These are phyloP conservation scores for Caenorhabditis parvicauda DNA, from an alignment of 2,888 invertebrate species.

Conservation along the genomic window DNA sequence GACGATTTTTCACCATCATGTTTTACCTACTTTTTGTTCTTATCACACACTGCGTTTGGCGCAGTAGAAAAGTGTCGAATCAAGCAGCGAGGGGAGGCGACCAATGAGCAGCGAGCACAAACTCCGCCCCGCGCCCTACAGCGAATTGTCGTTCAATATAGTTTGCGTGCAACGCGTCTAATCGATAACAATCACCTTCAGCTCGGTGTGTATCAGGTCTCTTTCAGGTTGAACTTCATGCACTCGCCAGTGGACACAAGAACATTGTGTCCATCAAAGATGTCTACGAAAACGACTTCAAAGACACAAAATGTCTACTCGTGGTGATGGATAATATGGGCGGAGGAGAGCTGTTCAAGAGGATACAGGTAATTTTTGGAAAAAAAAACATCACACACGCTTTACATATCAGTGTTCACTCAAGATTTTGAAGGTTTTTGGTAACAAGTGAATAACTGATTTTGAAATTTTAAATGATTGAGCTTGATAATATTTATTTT, in stretches of 20 bases:
- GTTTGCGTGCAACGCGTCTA: no score
- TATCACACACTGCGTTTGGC: no score
- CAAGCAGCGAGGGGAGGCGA: no score
- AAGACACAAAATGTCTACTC: conserved; percentile 83
- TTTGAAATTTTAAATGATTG: background rate
- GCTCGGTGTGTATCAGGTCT: no score
- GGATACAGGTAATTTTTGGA: conserved; percentile 74
- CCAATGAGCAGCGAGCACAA: no score
- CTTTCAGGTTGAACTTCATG: conserved; percentile 80
- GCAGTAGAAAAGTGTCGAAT: no score
- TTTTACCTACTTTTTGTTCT: no score
- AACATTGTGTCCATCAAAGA: conserved; percentile 90
- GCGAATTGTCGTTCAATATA: no score
- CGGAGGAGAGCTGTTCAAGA: conserved; percentile 92
- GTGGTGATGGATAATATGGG: conserved; percentile 99
- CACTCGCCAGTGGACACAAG: conserved; percentile 83
- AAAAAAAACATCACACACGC: background rate
- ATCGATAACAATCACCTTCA: background rate
- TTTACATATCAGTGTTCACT: background rate
- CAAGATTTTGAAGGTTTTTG: background rate
- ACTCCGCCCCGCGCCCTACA: no score
- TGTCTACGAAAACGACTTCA: conserved; percentile 94
- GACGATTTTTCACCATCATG: background rate
- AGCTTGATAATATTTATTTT: background rate
- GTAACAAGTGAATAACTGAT: background rate